These are phyloP conservation scores for Drosophila triauraria DNA, from an alignment of 1,140 invertebrate genomes.

Conservation along the genomic window DNA sequence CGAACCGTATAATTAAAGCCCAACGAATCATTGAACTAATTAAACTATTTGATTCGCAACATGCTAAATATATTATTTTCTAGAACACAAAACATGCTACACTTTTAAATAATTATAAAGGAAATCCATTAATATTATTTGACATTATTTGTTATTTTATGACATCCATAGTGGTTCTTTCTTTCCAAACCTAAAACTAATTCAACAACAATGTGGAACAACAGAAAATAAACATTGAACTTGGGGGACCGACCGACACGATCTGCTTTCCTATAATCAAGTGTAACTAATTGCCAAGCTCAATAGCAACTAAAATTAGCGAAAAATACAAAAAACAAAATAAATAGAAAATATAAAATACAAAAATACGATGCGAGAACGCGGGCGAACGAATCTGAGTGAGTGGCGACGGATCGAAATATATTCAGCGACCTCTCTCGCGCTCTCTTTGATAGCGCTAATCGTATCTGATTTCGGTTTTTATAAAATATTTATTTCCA, in stretches of 20 bases:
- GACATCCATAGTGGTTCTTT: neutral
- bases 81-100: too few species aligned
- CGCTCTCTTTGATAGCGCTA: constrained; percentile 49
- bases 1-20: constrained; percentile 11
- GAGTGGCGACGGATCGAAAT: constrained; percentile 30
- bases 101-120: too few species aligned
- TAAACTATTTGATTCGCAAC: neutral
- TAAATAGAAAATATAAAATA: constrained; percentile 58
- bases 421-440: constrained; percentile 19
- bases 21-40: neutral
- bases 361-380: constrained; percentile 19
- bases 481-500: constrained; percentile 43
- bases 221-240: constrained; percentile 31
- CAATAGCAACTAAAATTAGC: constrained; percentile 65
- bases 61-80: neutral
- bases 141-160: too few species aligned
- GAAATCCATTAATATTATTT: neutral
- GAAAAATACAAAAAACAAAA: constrained; percentile 58
- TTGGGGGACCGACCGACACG: constrained; percentile 31
- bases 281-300: constrained; percentile 74
- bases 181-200: neutral
- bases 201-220: constrained; percentile 20
- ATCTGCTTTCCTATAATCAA: constrained; percentile 50
- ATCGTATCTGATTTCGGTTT: constrained; percentile 56
- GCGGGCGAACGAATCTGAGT: constrained; percentile 35